These are phyloP conservation scores for Hemichromis elongatus DNA, from an alignment of 2,113 vertebrate genomes.

Conservation along the genomic window DNA sequence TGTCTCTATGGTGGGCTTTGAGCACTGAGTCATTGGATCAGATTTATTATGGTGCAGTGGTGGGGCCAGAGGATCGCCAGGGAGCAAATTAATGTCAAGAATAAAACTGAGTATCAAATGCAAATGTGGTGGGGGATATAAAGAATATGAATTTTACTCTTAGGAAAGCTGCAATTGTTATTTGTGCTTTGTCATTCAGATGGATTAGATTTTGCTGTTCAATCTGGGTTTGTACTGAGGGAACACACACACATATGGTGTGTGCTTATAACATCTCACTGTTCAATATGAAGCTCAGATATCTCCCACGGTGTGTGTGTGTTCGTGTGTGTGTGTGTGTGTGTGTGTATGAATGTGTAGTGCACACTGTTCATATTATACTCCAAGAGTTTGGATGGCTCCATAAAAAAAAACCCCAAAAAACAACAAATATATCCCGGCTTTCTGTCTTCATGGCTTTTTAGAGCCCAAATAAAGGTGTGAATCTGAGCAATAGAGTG, in stretches of 20 bases:
- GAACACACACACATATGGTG: constrained; percentile 2
- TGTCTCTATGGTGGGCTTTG: constrained; percentile 63
- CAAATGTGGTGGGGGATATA: constrained; percentile 4
- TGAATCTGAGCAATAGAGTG: constrained; percentile 14
- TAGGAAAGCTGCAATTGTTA: constrained; percentile 34
- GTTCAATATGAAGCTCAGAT: background rate
- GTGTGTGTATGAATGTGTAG: background rate
- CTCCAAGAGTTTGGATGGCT: background rate
- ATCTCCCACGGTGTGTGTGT: background rate
- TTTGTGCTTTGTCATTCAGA: constrained; percentile 70
- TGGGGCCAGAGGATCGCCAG: constrained; percentile 49
- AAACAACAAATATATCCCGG: background rate
- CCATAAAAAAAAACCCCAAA: background rate
- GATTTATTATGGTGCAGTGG: constrained; percentile 70
- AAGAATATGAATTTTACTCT: background rate
- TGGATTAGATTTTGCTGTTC: constrained; percentile 38
- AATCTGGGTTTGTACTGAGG: background rate
- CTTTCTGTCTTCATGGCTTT: background rate
- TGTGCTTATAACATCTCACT: background rate
- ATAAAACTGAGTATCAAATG: constrained; percentile 30
- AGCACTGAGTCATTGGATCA: constrained; percentile 56
- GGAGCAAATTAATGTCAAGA: constrained; percentile 50
- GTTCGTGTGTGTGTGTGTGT: background rate
- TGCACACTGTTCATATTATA: background rate
- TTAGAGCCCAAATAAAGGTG: constrained; percentile 21